A percentile compares a stretch with the other conserved stretches of the same genome.
Evolutionary conservation across 1,140 invertebrate species (phyloP).

Genomic region (Neotoxoptera formosana): DNA sequence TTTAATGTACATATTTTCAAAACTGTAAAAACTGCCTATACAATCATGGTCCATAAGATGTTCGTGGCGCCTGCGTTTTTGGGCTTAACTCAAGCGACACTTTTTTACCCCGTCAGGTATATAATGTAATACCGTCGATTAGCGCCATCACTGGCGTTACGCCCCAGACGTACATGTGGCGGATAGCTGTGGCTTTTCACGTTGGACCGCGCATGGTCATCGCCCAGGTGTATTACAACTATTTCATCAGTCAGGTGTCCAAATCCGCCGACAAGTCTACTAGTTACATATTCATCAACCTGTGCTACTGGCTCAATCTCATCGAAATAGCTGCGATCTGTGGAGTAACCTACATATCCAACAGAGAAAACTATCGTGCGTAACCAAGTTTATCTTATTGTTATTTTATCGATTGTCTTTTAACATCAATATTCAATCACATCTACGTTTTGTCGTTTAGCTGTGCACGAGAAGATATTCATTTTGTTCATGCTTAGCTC

Average conservation of each 20-base stretch:
- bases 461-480: conserved; percentile 91
- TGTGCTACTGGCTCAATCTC: conserved; percentile 85
- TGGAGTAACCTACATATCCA: conserved; percentile 91
- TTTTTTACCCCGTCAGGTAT: conserved; percentile 72
- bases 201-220: conserved; percentile 86
- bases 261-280: background rate
- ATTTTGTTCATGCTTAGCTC: conserved; percentile 90
- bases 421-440: background rate
- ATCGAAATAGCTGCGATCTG: conserved; percentile 83
- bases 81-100: background rate
- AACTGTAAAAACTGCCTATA: background rate
- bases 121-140: conserved; percentile 90
- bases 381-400: conserved; percentile 61
- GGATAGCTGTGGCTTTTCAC: conserved; percentile 88
- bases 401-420: background rate
- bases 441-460: conserved; percentile 67
- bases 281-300: conserved; percentile 68
- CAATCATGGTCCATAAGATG: background rate
- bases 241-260: conserved; percentile 70
- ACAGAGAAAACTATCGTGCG: conserved; percentile 94
- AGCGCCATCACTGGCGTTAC: conserved; percentile 90
- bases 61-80: background rate
- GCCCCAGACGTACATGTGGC: conserved; percentile 91
- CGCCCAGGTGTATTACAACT: conserved; percentile 82
- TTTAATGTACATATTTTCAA: background rate